These are phyloP conservation scores for Synergus japonicus DNA, from an alignment of 2,888 invertebrate genomes.

Conservation along the genomic window DNA sequence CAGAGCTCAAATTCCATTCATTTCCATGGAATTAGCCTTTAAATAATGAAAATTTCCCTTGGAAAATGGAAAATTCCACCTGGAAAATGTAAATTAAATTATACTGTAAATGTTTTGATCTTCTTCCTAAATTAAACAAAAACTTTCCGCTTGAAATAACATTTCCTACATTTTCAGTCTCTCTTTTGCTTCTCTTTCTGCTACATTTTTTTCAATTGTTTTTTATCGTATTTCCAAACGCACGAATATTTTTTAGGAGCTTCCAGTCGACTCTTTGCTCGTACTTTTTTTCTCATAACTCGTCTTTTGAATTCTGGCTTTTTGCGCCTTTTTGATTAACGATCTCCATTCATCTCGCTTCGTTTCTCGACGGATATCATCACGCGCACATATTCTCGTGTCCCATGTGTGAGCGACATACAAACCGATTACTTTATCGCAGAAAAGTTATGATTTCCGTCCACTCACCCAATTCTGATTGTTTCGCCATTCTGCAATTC, in stretches of 20 bases:
- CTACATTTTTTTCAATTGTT: neutral
- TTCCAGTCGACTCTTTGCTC: neutral
- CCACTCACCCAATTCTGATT: constrained; percentile 20
- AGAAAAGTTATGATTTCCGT: constrained; percentile 33
- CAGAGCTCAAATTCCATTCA: too few species aligned
- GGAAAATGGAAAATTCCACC: too few species aligned
- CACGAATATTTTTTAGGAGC: neutral
- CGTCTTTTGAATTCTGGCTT: constrained; percentile 5
- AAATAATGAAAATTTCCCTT: too few species aligned
- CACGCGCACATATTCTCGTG: neutral
- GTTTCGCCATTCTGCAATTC: constrained; percentile 20
- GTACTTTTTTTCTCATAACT: constrained; percentile 2
- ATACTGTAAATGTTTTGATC: too few species aligned
- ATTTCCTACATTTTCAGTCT: neutral
- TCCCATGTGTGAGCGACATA: neutral
- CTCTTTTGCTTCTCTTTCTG: neutral
- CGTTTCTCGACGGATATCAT: neutral
- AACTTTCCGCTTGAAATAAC: too few species aligned
- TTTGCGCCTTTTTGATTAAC: constrained; percentile 10
- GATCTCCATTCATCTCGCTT: constrained; percentile 25
- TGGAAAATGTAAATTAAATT: too few species aligned
- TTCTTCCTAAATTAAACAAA: too few species aligned
- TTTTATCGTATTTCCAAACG: neutral
- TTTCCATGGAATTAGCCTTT: too few species aligned
- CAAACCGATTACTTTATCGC: constrained; percentile 24